Conservation (phyloP, 2,888 invertebrate species). For the Sturmia bella region DNA sequence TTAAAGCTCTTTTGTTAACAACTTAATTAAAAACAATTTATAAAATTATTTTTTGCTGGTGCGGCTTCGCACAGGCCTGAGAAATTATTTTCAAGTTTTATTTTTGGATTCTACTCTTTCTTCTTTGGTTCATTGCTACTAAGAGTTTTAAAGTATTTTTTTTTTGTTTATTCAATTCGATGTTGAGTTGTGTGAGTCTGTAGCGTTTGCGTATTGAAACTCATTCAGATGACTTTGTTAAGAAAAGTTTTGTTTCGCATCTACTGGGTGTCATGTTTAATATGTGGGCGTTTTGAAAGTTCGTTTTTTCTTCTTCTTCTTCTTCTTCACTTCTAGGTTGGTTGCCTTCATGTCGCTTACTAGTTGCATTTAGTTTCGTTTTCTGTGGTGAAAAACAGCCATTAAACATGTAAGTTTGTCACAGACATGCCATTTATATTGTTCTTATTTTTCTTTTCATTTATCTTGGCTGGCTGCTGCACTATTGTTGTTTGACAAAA, state of each 20-base stretch:
- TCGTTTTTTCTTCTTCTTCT: not conserved
- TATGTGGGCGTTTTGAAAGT: slow-evolving; percentile 64
- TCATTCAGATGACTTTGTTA: slow-evolving; percentile 17
- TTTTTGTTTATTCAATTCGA: slow-evolving; percentile 11
- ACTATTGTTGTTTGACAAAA: slow-evolving; percentile 19
- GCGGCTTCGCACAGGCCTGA: not conserved
- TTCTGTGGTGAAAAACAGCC: slow-evolving; percentile 49
- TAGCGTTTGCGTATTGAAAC: not conserved
- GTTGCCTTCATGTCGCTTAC: slow-evolving; percentile 9
- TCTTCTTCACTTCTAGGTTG: not conserved
- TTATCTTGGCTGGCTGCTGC: slow-evolving; percentile 31
- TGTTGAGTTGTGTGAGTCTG: slow-evolving; percentile 26
- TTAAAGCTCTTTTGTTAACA: slow-evolving; percentile 48
- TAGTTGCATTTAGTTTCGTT: slow-evolving; percentile 35
- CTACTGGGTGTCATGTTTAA: slow-evolving; percentile 59
- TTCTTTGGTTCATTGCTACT: slow-evolving; percentile 9
- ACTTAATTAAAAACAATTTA: slow-evolving; percentile 69
- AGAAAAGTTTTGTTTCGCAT: slow-evolving; percentile 12
- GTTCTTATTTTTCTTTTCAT: slow-evolving; percentile 44
- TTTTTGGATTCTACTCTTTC: not conserved
- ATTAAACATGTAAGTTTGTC: slow-evolving; percentile 67
- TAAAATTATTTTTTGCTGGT: slow-evolving; percentile 53
- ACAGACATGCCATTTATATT: slow-evolving; percentile 67
- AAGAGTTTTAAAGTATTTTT: slow-evolving; percentile 15
- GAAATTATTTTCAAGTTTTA: slow-evolving; percentile 12